Conservation (phyloP, 2,888 invertebrate species). For the Sicus ferrugineus region DNA sequence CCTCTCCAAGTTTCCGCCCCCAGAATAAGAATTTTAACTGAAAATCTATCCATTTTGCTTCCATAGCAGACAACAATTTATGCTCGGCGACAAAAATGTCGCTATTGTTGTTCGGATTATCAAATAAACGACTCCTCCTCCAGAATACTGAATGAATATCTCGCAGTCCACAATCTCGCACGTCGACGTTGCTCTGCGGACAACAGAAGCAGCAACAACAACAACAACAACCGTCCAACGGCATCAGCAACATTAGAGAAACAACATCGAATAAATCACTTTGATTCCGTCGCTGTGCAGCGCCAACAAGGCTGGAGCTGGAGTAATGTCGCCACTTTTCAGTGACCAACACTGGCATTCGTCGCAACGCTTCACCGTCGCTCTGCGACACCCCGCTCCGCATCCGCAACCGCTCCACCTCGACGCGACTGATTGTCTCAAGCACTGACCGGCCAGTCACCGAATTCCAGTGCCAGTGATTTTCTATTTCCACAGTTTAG, state of each 20-base stretch:
- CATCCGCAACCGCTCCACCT: neutral
- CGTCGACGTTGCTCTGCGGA: neutral
- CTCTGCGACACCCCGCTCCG: neutral
- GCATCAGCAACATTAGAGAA: neutral
- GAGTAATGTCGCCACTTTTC: slow-evolving; percentile 12
- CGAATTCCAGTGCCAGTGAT: slow-evolving; percentile 23
- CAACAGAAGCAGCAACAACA: neutral
- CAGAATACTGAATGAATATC: slow-evolving; percentile 8
- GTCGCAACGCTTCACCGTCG: neutral
- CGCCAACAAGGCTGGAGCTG: too few relatives aligned
- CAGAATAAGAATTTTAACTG: neutral
- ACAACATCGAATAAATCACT: slow-evolving; percentile 28
- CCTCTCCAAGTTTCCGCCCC: neutral
- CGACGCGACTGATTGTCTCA: slow-evolving; percentile 24
- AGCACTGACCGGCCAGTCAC: slow-evolving; percentile 19
- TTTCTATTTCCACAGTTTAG: slow-evolving; percentile 3
- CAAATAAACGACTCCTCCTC: slow-evolving; percentile 35
- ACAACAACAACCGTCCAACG: neutral
- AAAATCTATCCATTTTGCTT: neutral
- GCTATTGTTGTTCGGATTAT: slow-evolving; percentile 36
- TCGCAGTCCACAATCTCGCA: neutral
- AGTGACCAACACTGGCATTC: neutral
- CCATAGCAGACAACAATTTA: slow-evolving; percentile 20
- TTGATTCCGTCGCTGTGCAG: slow-evolving; percentile 2
- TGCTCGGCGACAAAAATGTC: slow-evolving; percentile 8